Base-by-base conservation (phyloP, 2,888 invertebrate species). In the Linyphia triangularis region DNA sequence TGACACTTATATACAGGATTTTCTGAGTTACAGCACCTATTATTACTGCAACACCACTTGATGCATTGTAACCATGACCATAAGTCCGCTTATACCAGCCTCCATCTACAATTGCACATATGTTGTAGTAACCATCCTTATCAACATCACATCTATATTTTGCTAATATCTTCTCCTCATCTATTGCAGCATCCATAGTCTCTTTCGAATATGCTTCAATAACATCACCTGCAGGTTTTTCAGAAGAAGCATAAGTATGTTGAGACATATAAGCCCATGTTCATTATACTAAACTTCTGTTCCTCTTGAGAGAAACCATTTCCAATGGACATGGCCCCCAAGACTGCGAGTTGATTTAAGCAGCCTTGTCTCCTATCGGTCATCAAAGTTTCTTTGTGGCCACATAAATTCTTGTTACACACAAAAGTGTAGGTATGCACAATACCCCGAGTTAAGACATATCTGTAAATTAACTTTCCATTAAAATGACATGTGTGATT, bases 281-380 rank as follows among this genome's bases (percentile, higher is more conserved):
- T 28, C 51, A 79, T 79, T 4, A 67, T 28, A 19, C 57, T 79
- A 13, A 79, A 79, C 10, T 79, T 79, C 16, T 75, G 24, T n/a
- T 79, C 51, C 43, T 79, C 67, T 67, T 78, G 79, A 3, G 30
- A 67, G n/a, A n/a, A n/a, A n/a, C n/a, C n/a, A n/a, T n/a, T n/a
- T n/a, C n/a, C n/a, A n/a, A n/a, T n/a, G n/a, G 43, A 51, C 10
- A 79, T 30, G 16, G 79, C 51, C 28, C 79, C 57, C 5, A 67
- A 22, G n/a, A 79, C 51, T 13, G 79, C 26, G 4, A 77, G 37
- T 13, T 77, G 1, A 40, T 77, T 77, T 22, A 77, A n/a, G 37
- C 59, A 22, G 6, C n/a, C 22, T 59, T 59, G 24, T 13, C 30
- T 63, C n/a, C 40, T 40, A 40, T 40, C 40, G 0, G 40, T 40